Percentiles rank a stretch among this genome's conserved stretches.
These are phyloP conservation scores for Steatocranus sp. DNA, from an alignment of 2,797 vertebrate species.

Conservation along the genomic window DNA sequence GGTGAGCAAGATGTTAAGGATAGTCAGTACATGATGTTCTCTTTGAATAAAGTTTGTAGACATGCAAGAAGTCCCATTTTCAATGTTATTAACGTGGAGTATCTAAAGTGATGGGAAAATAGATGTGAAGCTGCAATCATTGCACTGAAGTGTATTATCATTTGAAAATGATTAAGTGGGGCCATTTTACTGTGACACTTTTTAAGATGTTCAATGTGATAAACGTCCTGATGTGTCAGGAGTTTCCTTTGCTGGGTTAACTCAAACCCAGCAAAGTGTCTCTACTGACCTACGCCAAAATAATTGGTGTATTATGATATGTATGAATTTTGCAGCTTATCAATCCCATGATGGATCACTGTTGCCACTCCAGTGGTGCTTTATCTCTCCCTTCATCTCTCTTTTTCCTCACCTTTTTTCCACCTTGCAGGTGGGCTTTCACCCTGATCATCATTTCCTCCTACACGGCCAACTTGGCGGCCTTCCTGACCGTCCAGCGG, in stretches of 20 bases:
- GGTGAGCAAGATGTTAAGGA: slow-evolving; percentile 16
- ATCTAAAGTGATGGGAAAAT: not conserved
- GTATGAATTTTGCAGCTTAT: not conserved
- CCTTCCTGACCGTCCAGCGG: slow-evolving; percentile 92
- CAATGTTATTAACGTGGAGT: not conserved
- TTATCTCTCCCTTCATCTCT: too few species aligned
- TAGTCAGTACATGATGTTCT: slow-evolving; percentile 6
- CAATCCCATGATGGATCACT: not conserved
- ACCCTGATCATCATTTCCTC: slow-evolving; percentile 96
- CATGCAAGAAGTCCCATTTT: not conserved
- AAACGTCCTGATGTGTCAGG: not conserved
- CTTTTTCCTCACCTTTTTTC: not conserved
- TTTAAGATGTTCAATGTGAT: not conserved
- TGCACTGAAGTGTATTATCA: not conserved
- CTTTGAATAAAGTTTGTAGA: slow-evolving; percentile 10
- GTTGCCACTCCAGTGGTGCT: not conserved
- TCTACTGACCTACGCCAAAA: not conserved
- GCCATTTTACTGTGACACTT: not conserved
- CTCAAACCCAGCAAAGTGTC: not conserved
- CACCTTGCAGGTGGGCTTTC: slow-evolving; percentile 84
- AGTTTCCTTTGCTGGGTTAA: not conserved
- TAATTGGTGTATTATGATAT: not conserved
- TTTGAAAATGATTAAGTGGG: not conserved
- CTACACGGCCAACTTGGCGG: slow-evolving; percentile 94
- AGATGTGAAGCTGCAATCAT: not conserved